Base-by-base conservation (phyloP, 1,140 invertebrate genomes). In the Lamellibrachia luymesi region DNA sequence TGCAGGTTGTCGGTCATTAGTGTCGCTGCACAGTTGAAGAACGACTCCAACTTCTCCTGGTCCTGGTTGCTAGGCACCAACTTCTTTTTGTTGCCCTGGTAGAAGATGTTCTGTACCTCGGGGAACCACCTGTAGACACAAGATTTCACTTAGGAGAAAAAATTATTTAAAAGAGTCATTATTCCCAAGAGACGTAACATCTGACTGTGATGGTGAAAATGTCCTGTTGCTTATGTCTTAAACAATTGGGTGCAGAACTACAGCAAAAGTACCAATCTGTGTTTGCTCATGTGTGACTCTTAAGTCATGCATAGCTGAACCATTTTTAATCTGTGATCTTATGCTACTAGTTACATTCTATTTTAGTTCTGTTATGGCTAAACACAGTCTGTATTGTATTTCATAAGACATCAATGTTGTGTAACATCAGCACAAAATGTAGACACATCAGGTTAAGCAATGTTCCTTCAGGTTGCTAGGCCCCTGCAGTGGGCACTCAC, bases 1-100 rank as follows among this genome's bases (percentile, higher is more conserved):
- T 98, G 98, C 50, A 99, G 96, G 94, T 98, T 98, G 94, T 97
- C 97, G 6, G 98, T 98, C 98, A 99, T 99, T 38, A 99, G 96
- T 27, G 97, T 97, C 7, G 98, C 97, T 2, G 98, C 97, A 94
- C 98, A 98, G 95, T 98, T 98, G 95, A 98, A 98, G 96, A 98
- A 98, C 92, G 97, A 97, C 95, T 97, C 97, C 94, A 98, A 97
- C 95, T 97, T 97, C 8, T 96, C 97, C 90, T 97, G 97, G 94
- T 97, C 97, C 91, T 97, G 97, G 13, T 97, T 97, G 93, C 97
- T 97, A 8, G 98, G 98, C 93, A 98, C 97, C 94, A 97, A 97
- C 94, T 98, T 98, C 94, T 97, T 97, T 95, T 98, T 98, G 94
- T 97, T 97, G 10, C 98, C 98, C 94, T 96, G 95, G 50, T 96